A percentile compares a stretch with the other conserved stretches of the same genome.
These are phyloP conservation scores for Macroramphosus scolopax DNA, from an alignment of 2,797 vertebrate genomes.

Conservation along the genomic window DNA sequence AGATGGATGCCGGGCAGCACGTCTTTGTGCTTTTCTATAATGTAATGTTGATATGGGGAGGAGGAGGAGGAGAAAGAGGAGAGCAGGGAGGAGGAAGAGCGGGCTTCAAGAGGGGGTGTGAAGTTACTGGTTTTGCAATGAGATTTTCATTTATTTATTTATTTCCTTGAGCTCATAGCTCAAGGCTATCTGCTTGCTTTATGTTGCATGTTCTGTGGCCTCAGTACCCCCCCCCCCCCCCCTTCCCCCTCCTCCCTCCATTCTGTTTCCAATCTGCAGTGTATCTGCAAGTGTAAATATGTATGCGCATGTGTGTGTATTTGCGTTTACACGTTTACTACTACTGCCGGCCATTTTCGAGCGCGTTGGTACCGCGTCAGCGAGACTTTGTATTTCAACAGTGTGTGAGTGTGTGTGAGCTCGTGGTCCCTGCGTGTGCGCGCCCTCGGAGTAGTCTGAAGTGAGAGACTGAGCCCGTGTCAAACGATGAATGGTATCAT, in stretches of 20 bases:
- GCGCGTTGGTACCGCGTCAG: no score
- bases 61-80: slow-evolving; percentile 24
- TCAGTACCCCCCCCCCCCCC: slow-evolving; percentile 52
- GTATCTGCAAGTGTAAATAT: slow-evolving; percentile 50
- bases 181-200: slow-evolving; percentile 73
- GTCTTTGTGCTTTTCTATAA: slow-evolving; percentile 56
- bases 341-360: slow-evolving; percentile 11
- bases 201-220: slow-evolving; percentile 66
- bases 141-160: slow-evolving; percentile 73
- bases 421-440: slow-evolving; percentile 26
- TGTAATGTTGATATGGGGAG: slow-evolving; percentile 57
- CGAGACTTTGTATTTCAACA: not conserved
- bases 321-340: slow-evolving; percentile 41
- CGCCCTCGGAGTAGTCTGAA: slow-evolving; percentile 19
- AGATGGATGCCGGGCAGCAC: slow-evolving; percentile 40
- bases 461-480: slow-evolving; percentile 51
- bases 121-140: slow-evolving; percentile 70
- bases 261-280: slow-evolving; percentile 52
- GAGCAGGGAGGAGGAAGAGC: slow-evolving; percentile 38
- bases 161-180: slow-evolving; percentile 73
- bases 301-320: slow-evolving; percentile 18
- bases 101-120: slow-evolving; percentile 47
- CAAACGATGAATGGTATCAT: slow-evolving; percentile 55
- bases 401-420: not conserved
- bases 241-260: slow-evolving; percentile 36